Conservation (phyloP, 2,888 invertebrate genomes). For the Andrena bicolor region DNA sequence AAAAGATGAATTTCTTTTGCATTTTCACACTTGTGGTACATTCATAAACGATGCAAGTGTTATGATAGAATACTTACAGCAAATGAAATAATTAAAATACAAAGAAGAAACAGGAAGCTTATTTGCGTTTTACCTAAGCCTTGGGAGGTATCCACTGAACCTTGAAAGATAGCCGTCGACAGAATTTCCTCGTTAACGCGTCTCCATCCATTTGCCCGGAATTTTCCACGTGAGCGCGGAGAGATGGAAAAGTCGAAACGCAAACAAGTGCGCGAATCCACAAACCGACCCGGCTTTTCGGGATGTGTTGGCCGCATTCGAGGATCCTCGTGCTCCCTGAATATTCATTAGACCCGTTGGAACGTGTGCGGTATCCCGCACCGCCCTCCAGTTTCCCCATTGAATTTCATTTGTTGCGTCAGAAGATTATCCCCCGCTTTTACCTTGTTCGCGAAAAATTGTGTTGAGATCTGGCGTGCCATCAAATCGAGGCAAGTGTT, state of each 20-base stretch:
- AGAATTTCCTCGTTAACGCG: neutral
- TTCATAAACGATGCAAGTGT: too few relatives aligned
- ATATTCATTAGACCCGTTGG: constrained; percentile 55
- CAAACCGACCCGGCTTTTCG: neutral
- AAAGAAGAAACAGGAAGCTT: too few relatives aligned
- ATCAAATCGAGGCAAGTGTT: neutral
- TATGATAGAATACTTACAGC: too few relatives aligned
- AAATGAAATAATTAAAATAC: too few relatives aligned
- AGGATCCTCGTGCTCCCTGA: constrained; percentile 29
- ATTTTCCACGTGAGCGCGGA: neutral
- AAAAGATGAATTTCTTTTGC: too few relatives aligned
- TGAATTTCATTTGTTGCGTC: constrained; percentile 7
- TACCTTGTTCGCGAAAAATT: neutral
- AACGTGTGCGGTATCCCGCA: constrained; percentile 11
- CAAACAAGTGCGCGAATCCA: constrained; percentile 31
- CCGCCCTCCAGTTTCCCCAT: neutral
- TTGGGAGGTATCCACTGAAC: neutral
- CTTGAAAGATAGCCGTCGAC: neutral
- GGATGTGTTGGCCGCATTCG: constrained; percentile 12
- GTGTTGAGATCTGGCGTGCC: too few relatives aligned
- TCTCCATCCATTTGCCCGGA: neutral
- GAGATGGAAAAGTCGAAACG: constrained; percentile 8
- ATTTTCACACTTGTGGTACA: too few relatives aligned
- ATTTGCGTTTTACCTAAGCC: too few relatives aligned
- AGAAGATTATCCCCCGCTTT: neutral